Evolutionary conservation across 2,797 vertebrate species (phyloP), one percentile per base, ranked within the genome.

Genomic region (Hypotaenidia okinawae): DNA sequence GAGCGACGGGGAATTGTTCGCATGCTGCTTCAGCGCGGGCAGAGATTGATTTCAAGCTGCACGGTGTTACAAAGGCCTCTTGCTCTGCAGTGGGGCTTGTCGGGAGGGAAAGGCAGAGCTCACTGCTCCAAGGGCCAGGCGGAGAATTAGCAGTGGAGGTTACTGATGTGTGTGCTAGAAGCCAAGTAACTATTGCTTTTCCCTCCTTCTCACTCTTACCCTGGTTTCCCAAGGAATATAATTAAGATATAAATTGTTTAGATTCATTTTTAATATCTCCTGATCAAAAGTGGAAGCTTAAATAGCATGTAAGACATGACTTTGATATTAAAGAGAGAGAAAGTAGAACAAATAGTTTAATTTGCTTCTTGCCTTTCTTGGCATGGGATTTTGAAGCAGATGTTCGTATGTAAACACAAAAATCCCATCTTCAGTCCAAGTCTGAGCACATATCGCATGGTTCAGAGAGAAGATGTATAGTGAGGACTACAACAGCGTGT

Each of bases 361-460:
- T 96, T 92, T 94, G 75, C 86, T 96, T 95, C 95, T 94, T 95
- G 84, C 85, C 88, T 95, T 55, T 92, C 84, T 95, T 92, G 90
- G 94, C 93, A 93, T 85, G 92, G 91, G 92, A 94, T 96, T 94
- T 93, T 57, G 94, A 96, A 96, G 94, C 96, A 96, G 96, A 96
- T 93, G 93, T 95, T 96, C 96, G 33, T 45, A 59, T 52, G 90
- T 25, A 90, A 95, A 94, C 95, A 95, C 41, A 62, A 72, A 92
- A 89, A 81, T 35, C 5, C 4, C 72, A 58, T 43, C 47, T 68
- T 68, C 41, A 16, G 4, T 80, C 93, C 94, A 94, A 90, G 61
- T 73, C 84, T 94, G 92, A 93, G 90, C 81, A 93, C 62, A 77
- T 39, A 83, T 5, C 13, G 9, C n/a, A 19, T 23, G 82, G 68